A percentile compares a stretch with the other conserved stretches of the same genome.
Evolutionary conservation across 2,797 vertebrate genomes (phyloP).

Genomic region (Lindbergichthys nudifrons): DNA sequence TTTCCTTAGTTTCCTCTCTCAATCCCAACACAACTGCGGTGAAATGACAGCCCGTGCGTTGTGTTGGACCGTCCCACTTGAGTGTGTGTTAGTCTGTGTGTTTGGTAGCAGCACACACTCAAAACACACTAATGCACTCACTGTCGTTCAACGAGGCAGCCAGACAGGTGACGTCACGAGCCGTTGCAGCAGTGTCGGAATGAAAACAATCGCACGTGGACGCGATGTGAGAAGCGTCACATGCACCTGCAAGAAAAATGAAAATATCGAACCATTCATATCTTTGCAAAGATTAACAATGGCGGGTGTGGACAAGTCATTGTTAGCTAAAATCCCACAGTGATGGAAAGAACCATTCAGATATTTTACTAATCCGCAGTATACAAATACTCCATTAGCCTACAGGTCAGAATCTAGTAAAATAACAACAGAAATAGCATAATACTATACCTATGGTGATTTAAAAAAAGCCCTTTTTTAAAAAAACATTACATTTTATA

Average conservation of each 20-base stretch:
- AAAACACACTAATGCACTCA: background rate
- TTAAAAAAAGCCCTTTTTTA: too few relatives aligned
- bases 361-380: too few relatives aligned
- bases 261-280: background rate
- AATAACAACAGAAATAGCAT: too few relatives aligned
- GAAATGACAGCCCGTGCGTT: conserved; percentile 29
- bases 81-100: background rate
- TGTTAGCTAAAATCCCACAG: background rate
- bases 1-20: conserved; percentile 40
- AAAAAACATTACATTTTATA: too few relatives aligned
- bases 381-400: too few relatives aligned
- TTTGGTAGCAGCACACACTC: background rate
- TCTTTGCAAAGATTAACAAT: background rate
- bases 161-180: conserved; percentile 77
- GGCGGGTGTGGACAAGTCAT: background rate
- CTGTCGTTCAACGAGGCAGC: conserved; percentile 13
- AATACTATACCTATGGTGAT: too few relatives aligned
- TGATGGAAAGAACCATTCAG: too few relatives aligned
- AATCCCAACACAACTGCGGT: conserved; percentile 20
- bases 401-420: too few relatives aligned
- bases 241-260: conserved; percentile 27
- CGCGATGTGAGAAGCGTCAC: conserved; percentile 52
- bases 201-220: conserved; percentile 89
- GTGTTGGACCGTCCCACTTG: conserved; percentile 54
- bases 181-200: conserved; percentile 67